phyloP scores from a whole-genome alignment of 2,888 invertebrate genomes.

The Microctonus brassicae region DNA sequence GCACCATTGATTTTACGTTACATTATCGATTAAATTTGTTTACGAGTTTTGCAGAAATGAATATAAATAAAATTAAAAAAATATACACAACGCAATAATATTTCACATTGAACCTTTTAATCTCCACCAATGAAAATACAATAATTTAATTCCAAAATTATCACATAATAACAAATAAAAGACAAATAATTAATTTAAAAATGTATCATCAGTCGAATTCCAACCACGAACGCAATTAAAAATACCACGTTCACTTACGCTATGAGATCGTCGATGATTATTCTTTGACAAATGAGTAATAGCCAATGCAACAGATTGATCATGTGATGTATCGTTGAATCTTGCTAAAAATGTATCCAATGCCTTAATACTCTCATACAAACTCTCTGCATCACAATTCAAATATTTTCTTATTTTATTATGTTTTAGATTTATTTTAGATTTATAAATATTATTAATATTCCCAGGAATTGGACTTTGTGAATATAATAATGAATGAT shows the following conservation, averaged over 20 bases:
- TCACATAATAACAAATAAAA: not conserved
- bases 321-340: constrained; percentile 32
- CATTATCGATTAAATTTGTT: too few relatives aligned
- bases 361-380: constrained; percentile 59
- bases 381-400: constrained; percentile 56
- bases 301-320: constrained; percentile 48
- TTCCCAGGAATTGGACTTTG: not conserved
- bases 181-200: constrained; percentile 41
- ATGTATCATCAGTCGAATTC: constrained; percentile 52
- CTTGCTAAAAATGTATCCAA: constrained; percentile 58
- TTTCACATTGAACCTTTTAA: not conserved
- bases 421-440: too few relatives aligned
- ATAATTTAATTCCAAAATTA: constrained; percentile 1
- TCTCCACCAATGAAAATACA: constrained; percentile 9
- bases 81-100: too few relatives aligned
- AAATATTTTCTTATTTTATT: constrained; percentile 43
- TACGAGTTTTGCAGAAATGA: too few relatives aligned
- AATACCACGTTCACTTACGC: constrained; percentile 36
- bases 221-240: constrained; percentile 44
- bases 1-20: too few relatives aligned
- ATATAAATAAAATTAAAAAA: too few relatives aligned
- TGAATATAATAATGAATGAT: not conserved
- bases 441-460: constrained; percentile 16
- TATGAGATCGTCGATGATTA: constrained; percentile 16
- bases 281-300: constrained; percentile 54